phyloP scores from a whole-genome alignment of 2,888 invertebrate genomes.

The Mythimna albipuncta region DNA sequence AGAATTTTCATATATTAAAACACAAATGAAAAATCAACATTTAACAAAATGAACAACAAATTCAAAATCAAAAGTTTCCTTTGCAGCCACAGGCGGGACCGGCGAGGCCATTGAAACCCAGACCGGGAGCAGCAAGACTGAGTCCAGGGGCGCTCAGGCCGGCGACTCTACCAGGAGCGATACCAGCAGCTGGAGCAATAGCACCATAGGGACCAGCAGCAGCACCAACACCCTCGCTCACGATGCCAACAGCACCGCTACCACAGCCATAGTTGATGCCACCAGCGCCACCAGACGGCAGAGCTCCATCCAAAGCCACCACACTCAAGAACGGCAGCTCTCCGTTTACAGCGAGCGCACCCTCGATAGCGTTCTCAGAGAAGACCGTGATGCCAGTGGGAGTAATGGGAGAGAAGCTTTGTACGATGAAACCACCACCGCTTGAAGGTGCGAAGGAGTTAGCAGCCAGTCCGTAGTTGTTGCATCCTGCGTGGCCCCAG shows the following conservation, averaged over 20 bases:
- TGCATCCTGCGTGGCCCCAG: constrained; percentile 18
- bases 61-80: constrained; percentile 28
- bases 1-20: constrained; percentile 48
- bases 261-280: constrained; percentile 65
- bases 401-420: constrained; percentile 68
- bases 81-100: constrained; percentile 30
- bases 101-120: constrained; percentile 21
- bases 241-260: constrained; percentile 42
- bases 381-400: constrained; percentile 71
- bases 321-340: constrained; percentile 72
- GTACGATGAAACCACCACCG: constrained; percentile 64
- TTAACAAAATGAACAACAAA: constrained; percentile 14
- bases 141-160: constrained; percentile 22
- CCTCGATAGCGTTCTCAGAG: constrained; percentile 75
- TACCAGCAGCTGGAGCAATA: constrained; percentile 24
- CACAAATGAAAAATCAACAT: constrained; percentile 40
- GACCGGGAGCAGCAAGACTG: constrained; percentile 10
- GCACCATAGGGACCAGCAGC: constrained; percentile 27
- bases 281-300: constrained; percentile 68
- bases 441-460: constrained; percentile 44
- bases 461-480: constrained; percentile 24
- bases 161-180: constrained; percentile 28
- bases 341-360: constrained; percentile 66
- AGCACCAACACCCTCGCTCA: constrained; percentile 50
- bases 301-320: constrained; percentile 68